Percentiles rank a stretch among this genome's conserved stretches.
phyloP scores from a whole-genome alignment of 1,140 invertebrate species.

The Octopus sinensis region DNA sequence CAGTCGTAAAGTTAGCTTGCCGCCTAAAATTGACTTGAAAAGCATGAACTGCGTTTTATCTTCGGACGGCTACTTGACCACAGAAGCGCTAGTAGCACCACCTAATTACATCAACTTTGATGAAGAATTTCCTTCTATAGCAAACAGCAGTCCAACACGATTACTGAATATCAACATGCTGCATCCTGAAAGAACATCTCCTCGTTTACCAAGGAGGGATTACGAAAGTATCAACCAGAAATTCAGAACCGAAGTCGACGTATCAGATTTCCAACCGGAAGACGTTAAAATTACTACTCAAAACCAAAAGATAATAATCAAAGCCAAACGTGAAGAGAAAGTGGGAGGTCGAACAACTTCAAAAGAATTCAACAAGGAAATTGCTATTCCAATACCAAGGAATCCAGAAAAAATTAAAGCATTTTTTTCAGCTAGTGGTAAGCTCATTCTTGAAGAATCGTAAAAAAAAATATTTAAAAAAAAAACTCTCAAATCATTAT shows the following conservation, averaged over 20 bases:
- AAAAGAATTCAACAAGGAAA: conserved; percentile 27
- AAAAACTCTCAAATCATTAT: neutral
- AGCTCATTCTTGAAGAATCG: neutral
- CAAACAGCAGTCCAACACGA: neutral
- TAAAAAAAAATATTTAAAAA: neutral
- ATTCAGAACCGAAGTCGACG: conserved; percentile 18
- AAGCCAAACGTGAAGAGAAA: conserved; percentile 14
- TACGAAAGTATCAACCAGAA: neutral
- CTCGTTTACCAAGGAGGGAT: neutral
- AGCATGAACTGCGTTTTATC: conserved; percentile 1
- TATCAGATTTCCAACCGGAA: conserved; percentile 19
- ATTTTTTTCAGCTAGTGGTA: neutral
- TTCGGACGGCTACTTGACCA: neutral
- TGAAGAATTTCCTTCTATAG: neutral
- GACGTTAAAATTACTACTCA: conserved; percentile 14
- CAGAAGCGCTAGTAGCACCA: neutral
- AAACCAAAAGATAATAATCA: neutral
- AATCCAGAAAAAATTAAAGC: conserved; percentile 18
- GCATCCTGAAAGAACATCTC: neutral
- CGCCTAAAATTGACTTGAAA: neutral
- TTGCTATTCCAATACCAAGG: conserved; percentile 26
- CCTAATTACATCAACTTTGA: neutral
- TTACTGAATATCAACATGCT: neutral
- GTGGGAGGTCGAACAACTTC: conserved; percentile 6
- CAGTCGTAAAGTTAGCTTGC: conserved; percentile 2